Conservation (phyloP, 1,140 invertebrate genomes). For the Scaptomyza pallida region DNA sequence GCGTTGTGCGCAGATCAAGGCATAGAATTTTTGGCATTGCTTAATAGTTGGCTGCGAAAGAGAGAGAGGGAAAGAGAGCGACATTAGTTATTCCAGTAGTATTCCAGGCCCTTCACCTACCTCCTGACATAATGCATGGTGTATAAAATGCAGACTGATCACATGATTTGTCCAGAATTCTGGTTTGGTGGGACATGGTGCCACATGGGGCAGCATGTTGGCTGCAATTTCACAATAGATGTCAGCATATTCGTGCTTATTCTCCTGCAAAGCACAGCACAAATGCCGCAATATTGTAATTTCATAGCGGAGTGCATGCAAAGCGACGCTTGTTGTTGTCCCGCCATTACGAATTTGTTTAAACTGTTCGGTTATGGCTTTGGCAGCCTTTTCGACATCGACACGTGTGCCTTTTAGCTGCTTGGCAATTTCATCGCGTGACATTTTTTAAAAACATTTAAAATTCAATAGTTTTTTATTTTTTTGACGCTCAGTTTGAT, state of each 20-base stretch:
- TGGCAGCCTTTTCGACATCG: constrained; percentile 10
- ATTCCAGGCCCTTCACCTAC: constrained; percentile 15
- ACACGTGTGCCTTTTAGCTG: constrained; percentile 21
- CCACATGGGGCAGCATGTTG: constrained; percentile 43
- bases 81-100: too few relatives aligned
- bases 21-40: constrained; percentile 51
- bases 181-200: constrained; percentile 31
- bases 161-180: constrained; percentile 59
- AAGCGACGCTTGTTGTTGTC: constrained; percentile 28
- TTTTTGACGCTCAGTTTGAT: not conserved
- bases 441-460: constrained; percentile 21
- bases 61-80: not conserved
- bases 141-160: constrained; percentile 54
- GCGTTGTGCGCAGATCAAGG: constrained; percentile 26
- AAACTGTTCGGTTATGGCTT: constrained; percentile 11
- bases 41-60: constrained; percentile 28
- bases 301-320: constrained; percentile 12
- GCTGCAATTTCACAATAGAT: constrained; percentile 52
- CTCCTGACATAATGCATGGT: constrained; percentile 46
- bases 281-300: constrained; percentile 43
- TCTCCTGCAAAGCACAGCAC: constrained; percentile 50
- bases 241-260: constrained; percentile 43
- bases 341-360: constrained; percentile 33
- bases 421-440: constrained; percentile 14
- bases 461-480: constrained; percentile 1